Evolutionary conservation across 1,140 invertebrate genomes (phyloP).

Genomic region (Hycleus cichorii): DNA sequence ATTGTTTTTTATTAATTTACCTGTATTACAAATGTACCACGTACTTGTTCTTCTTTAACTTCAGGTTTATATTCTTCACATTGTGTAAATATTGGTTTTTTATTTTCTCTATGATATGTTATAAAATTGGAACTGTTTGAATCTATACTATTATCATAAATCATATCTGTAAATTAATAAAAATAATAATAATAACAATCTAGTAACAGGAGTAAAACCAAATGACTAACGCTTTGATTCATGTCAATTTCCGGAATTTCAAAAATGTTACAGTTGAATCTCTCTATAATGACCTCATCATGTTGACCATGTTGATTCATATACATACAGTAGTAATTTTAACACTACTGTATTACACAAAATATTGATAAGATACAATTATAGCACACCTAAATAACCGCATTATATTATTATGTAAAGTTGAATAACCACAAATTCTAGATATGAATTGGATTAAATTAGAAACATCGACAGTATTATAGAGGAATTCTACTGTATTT

Average conservation of each 20-base stretch:
- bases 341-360: no score
- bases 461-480: not conserved
- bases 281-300: not conserved
- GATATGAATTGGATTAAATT: not conserved
- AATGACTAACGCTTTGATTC: not conserved
- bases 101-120: conserved; percentile 41
- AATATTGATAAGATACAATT: no score
- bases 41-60: conserved; percentile 58
- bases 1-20: conserved; percentile 35
- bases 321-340: no score
- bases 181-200: not conserved
- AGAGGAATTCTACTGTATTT: no score
- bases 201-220: not conserved
- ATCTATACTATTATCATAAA: conserved; percentile 5
- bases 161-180: not conserved
- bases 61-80: conserved; percentile 61
- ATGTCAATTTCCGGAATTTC: not conserved
- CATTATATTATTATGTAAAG: no score
- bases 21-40: conserved; percentile 55
- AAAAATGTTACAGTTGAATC: not conserved
- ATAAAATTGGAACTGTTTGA: not conserved
- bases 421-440: not conserved
- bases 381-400: no score
- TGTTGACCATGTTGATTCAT: no score
- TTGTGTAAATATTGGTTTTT: conserved; percentile 67